These are phyloP conservation scores for Otis tarda DNA, from an alignment of 2,113 vertebrate genomes.

Conservation along the genomic window DNA sequence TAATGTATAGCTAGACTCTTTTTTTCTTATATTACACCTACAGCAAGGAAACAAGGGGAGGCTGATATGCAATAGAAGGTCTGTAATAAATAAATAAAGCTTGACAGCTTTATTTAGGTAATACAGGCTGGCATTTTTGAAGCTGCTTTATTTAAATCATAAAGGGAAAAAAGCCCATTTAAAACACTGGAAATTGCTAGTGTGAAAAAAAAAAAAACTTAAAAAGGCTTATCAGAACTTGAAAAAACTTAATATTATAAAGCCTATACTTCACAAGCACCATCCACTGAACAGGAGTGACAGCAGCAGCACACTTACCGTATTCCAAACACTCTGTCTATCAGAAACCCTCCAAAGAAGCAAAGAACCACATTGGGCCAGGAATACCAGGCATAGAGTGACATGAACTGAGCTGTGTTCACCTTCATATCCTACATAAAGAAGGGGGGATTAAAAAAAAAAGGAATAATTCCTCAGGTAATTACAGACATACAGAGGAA, in stretches of 20 bases:
- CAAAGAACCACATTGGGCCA: slow-evolving; percentile 98
- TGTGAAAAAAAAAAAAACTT: rapidly evolving
- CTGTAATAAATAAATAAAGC: rapidly evolving
- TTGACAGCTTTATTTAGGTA: neutral
- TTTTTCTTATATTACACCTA: rapidly evolving
- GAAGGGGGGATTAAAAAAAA: neutral
- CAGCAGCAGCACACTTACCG: slow-evolving; percentile 69
- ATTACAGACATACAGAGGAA: rapidly evolving
- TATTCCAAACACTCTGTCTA: slow-evolving; percentile 94
- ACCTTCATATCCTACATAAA: slow-evolving; percentile 87
- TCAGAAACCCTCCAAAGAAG: slow-evolving; percentile 94
- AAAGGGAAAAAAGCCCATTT: neutral
- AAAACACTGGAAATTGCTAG: rapidly evolving
- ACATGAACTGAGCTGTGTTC: slow-evolving; percentile 91
- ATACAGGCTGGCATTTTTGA: rapidly evolving
- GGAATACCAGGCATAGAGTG: slow-evolving; percentile 96
- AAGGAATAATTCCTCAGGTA: too few relatives aligned
- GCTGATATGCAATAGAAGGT: rapidly evolving
- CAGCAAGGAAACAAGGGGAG: neutral
- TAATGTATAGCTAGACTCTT: neutral
- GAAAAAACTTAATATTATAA: rapidly evolving
- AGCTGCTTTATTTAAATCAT: neutral
- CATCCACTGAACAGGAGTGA: rapidly evolving
- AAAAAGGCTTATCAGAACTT: rapidly evolving
- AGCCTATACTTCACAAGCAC: rapidly evolving